phyloP scores from a whole-genome alignment of 1,140 invertebrate species.

The Nixonia krombeini region DNA sequence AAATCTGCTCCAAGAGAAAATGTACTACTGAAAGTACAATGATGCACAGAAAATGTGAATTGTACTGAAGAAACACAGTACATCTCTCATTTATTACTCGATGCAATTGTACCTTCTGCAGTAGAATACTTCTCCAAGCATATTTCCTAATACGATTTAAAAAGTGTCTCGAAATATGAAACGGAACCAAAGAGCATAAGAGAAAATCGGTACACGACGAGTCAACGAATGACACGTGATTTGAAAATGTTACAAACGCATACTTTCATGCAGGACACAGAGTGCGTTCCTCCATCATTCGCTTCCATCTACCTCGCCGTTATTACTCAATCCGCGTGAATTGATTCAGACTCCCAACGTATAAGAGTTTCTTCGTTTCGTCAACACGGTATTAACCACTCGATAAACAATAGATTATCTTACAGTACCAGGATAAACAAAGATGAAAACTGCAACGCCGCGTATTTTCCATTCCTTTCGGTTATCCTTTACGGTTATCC shows the following conservation, averaged over 20 bases:
- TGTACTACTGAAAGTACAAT: slow-evolving; percentile 1
- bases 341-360: slow-evolving; percentile 54
- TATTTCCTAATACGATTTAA: too few relatives aligned
- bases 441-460: slow-evolving; percentile 60
- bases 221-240: slow-evolving; percentile 51
- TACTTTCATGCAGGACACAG: slow-evolving; percentile 50
- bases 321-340: slow-evolving; percentile 49
- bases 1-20: slow-evolving; percentile 15
- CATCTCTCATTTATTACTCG: too few relatives aligned
- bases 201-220: slow-evolving; percentile 1
- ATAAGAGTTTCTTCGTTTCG: slow-evolving; percentile 67
- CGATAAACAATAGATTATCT: slow-evolving; percentile 69
- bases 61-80: too few relatives aligned
- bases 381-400: slow-evolving; percentile 65
- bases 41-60: too few relatives aligned
- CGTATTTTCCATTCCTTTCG: slow-evolving; percentile 28
- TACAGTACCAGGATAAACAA: slow-evolving; percentile 69
- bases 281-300: slow-evolving; percentile 53
- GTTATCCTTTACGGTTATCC: too few relatives aligned
- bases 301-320: slow-evolving; percentile 50
- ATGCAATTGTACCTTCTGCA: too few relatives aligned
- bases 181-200: not conserved
- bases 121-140: too few relatives aligned
- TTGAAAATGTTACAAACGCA: slow-evolving; percentile 49
- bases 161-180: not conserved